Conservation (phyloP, 2,797 vertebrate species). For the Poecile montanus region DNA sequence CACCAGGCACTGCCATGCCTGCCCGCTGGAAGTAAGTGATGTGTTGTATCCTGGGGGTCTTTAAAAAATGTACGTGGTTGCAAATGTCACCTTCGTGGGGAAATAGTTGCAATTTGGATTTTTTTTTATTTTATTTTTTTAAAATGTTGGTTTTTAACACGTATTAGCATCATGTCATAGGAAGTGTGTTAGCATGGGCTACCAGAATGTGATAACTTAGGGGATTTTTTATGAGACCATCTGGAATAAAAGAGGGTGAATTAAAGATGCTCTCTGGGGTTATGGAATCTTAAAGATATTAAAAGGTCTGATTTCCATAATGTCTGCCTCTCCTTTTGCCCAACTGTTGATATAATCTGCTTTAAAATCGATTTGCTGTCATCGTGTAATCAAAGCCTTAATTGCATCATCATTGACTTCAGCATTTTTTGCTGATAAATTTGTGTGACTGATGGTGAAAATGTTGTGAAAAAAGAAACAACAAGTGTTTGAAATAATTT, state of each 20-base stretch:
- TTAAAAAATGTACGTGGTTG: neutral
- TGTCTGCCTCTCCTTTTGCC: constrained; percentile 60
- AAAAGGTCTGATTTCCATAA: constrained; percentile 68
- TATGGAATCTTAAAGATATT: constrained; percentile 64
- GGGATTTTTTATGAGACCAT: constrained; percentile 43
- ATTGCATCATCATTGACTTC: constrained; percentile 70
- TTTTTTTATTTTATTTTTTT: neutral
- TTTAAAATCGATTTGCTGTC: constrained; percentile 71
- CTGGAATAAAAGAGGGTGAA: constrained; percentile 64
- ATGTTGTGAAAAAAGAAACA: constrained; percentile 15
- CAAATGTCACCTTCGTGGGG: neutral
- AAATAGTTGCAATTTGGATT: neutral
- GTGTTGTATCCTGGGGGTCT: neutral
- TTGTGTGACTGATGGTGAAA: constrained; percentile 1
- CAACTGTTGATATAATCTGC: constrained; percentile 71
- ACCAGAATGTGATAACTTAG: constrained; percentile 42
- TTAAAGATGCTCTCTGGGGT: constrained; percentile 64
- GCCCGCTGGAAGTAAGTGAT: constrained; percentile 28
- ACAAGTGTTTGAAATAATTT: constrained; percentile 18
- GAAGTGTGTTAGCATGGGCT: constrained; percentile 28
- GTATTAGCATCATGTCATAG: neutral
- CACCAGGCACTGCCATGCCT: constrained; percentile 30
- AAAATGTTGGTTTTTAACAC: neutral
- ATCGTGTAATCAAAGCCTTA: constrained; percentile 66
- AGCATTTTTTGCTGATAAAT: constrained; percentile 51